These are phyloP conservation scores for Drosophila bunnanda DNA, from an alignment of 2,888 invertebrate species.

Conservation along the genomic window DNA sequence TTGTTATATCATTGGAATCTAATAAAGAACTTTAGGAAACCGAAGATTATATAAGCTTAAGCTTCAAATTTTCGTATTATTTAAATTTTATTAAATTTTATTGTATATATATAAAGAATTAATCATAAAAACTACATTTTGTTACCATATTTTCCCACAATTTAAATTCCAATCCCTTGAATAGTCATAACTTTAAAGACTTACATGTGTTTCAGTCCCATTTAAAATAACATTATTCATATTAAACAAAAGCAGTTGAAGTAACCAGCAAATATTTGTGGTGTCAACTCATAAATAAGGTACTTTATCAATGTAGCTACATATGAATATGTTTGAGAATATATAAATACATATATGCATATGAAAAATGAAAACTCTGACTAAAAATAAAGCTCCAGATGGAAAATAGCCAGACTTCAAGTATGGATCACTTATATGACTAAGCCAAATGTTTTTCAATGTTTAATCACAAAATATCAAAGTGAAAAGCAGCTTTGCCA, in stretches of 20 bases:
- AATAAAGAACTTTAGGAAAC: too few relatives aligned
- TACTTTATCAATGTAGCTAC: constrained; percentile 1
- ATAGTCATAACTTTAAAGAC: background rate
- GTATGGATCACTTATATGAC: background rate
- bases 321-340: background rate
- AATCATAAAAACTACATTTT: background rate
- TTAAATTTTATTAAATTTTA: background rate
- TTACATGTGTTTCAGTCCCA: background rate
- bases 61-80: too few relatives aligned
- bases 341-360: background rate
- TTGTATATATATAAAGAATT: too few relatives aligned
- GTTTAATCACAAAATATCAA: background rate
- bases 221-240: constrained; percentile 5
- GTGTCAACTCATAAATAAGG: background rate
- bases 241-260: background rate
- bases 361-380: background rate
- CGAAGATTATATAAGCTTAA: too few relatives aligned
- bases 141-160: background rate
- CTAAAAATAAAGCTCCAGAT: background rate
- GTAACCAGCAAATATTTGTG: constrained; percentile 9
- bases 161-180: background rate
- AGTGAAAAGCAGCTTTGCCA: constrained; percentile 4
- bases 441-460: background rate
- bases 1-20: too few relatives aligned
- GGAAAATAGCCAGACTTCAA: background rate